Evolutionary conservation across 1,140 invertebrate species (phyloP), one percentile per base, ranked within the genome.

Genomic region (Pseudomyrmex sp.): DNA sequence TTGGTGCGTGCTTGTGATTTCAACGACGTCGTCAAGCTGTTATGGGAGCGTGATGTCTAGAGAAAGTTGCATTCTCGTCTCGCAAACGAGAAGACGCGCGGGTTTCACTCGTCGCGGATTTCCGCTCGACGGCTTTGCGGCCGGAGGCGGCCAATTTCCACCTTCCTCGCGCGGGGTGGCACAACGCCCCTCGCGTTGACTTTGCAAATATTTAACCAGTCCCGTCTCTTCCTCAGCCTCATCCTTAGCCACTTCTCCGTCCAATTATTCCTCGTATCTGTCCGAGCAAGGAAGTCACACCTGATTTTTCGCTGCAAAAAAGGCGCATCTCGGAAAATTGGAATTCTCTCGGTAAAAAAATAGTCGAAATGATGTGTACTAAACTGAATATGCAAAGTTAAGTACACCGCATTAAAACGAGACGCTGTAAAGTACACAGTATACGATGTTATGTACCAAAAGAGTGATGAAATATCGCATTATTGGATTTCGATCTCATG

Each of bases 131-230:
- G 66, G 46, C 76, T 80, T 72, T 80, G 76, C 69, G 76, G 76
- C 76, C 76, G 76, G 76, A 80, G 76, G 76, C 76, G 66, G 56
- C 76, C 76, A 80, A 80, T 80, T 80, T 80, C 76, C 76, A 80
- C 76, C 76, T 44, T 44, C 58, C 50, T 35, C 35, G 35, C 35
- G 35, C 54, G 54, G 59, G 68, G 44, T 26, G 44, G 54, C 44
- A 48, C 66, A 15, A 69, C 76, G 54, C 66, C 54, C 44, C 76
- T 59, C 76, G 65, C 76, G 76, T 80, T 80, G 76, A 80, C 76
- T 72, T 80, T 80, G 76, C 76, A 80, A 80, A 80, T 72, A 80
- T 80, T 80, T 80, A 80, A 80, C 66, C 54, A 26, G 15, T 56
- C 35, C 66, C 35, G 18, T 35, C 35, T 56, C 63, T 58, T n/a